Evolutionary conservation across 2,888 invertebrate species (phyloP), one percentile per base, ranked within the genome.

Genomic region (Coleophora deauratella): DNA sequence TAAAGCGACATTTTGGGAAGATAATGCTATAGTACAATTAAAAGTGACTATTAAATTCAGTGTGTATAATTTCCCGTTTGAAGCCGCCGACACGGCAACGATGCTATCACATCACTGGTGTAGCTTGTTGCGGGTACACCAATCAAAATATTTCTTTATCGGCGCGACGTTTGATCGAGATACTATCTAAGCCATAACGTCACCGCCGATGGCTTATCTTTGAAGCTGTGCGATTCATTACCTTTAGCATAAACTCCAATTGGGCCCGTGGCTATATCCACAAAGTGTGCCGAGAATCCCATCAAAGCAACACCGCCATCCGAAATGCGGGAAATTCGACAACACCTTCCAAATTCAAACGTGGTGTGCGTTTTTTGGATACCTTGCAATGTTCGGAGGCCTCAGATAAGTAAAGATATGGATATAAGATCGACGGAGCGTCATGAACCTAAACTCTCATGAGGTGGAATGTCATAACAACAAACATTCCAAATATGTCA

Each of bases 91-190:
- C 49, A 45, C 46, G 44, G 27, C 40, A 41, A 31, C 49, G 75
- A 76, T 75, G 48, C 41, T 78, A 77, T 78, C 74, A 37, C 37
- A 48, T 48, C 21, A 21, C n/a, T n/a, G 21, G 66, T 74, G 65
- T 76, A 68, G 78, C 78, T 78, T 78, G 72, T 76, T 64, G 66
- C 62, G 49, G 61, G 58, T 51, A 49, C 55, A 61, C 62, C 62
- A 72, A 77, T 78, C 75, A 76, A 75, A 79, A 76, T 72, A 77
- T 78, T 80, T 76, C 62, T 74, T 71, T 68, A 74, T 72, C 64
- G 57, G 46, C 49, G 47, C 54, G 49, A 47, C 51, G 51, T 46
- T 42, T 55, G 56, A 65, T 66, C 54, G 59, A 54, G 77, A 79
- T 78, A 56, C 49, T 70, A 78, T 80, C 77, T 51, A 47, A 45